Evolutionary conservation across 92 coral and sea anemone species (phyloP).

Genomic region (Epizoanthus stellaris): DNA sequence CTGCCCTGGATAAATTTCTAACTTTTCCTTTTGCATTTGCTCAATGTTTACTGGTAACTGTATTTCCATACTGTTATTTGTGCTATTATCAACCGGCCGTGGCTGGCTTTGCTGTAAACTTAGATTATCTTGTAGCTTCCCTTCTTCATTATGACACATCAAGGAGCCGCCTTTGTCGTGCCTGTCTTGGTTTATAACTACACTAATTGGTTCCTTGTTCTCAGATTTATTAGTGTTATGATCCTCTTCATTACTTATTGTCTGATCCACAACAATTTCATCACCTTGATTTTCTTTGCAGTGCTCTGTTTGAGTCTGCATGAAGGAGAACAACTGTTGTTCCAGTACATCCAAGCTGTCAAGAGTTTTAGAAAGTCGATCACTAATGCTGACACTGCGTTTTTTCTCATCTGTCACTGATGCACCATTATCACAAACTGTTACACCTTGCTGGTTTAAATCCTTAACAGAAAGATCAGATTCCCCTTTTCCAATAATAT

Average conservation of each 20-base stretch:
- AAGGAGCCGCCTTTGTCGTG: neutral
- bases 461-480: neutral
- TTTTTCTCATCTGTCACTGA: neutral
- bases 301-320: slow-evolving; percentile 36
- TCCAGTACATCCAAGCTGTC: slow-evolving; percentile 73
- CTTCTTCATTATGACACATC: neutral
- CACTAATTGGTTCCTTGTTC: neutral
- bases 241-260: neutral
- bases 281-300: slow-evolving; percentile 5
- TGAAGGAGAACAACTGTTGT: slow-evolving; percentile 62
- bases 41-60: neutral
- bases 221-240: neutral
- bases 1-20: neutral
- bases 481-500: neutral
- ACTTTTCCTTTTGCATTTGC: neutral
- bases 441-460: too few species aligned
- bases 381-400: neutral
- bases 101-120: neutral
- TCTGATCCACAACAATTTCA: neutral
- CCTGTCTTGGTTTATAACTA: neutral
- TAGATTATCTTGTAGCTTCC: neutral
- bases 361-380: slow-evolving; percentile 76
- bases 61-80: neutral
- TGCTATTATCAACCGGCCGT: neutral
- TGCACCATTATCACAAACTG: too few species aligned